Conservation (phyloP, 2,888 invertebrate species). For the Aplocera efformata region DNA sequence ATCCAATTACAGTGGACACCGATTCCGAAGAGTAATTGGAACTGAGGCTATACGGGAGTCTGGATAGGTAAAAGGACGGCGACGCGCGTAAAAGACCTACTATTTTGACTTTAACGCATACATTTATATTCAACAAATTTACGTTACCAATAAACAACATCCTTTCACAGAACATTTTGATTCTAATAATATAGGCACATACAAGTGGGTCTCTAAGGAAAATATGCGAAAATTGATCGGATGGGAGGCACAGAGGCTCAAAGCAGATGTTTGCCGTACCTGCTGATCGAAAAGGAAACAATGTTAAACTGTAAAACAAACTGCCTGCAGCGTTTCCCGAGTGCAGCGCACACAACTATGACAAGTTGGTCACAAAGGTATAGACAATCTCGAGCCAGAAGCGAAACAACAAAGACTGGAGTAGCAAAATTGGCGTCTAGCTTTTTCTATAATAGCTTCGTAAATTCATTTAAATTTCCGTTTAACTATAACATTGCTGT, state of each 20-base stretch:
- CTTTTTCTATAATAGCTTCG: conserved; percentile 8
- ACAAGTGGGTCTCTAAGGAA: too few species aligned
- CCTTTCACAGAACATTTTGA: conserved; percentile 32
- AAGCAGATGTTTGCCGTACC: conserved; percentile 56
- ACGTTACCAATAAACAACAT: too few species aligned
- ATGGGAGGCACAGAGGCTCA: conserved; percentile 42
- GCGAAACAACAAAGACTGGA: conserved; percentile 28
- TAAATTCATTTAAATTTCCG: conserved; percentile 10
- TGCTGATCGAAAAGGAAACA: conserved; percentile 68
- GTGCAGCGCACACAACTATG: conserved; percentile 35
- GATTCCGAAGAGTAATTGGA: conserved; percentile 79
- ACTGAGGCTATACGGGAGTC: conserved; percentile 62
- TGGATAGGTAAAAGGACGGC: conserved; percentile 53
- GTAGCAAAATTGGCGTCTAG: conserved; percentile 18
- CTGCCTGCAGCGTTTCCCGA: conserved; percentile 52
- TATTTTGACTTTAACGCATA: conserved; percentile 13
- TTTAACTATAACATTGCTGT: conserved; percentile 1
- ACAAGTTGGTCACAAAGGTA: conserved; percentile 40
- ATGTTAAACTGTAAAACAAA: conserved; percentile 71
- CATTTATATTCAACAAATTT: neutral
- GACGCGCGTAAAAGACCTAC: conserved; percentile 38
- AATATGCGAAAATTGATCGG: conserved; percentile 39
- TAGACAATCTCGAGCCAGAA: conserved; percentile 31
- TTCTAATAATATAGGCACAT: too few species aligned
- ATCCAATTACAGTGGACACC: conserved; percentile 79